These are phyloP conservation scores for Phataginus tetradactyla DNA, from an alignment of 2,797 vertebrate species.

Conservation along the genomic window DNA sequence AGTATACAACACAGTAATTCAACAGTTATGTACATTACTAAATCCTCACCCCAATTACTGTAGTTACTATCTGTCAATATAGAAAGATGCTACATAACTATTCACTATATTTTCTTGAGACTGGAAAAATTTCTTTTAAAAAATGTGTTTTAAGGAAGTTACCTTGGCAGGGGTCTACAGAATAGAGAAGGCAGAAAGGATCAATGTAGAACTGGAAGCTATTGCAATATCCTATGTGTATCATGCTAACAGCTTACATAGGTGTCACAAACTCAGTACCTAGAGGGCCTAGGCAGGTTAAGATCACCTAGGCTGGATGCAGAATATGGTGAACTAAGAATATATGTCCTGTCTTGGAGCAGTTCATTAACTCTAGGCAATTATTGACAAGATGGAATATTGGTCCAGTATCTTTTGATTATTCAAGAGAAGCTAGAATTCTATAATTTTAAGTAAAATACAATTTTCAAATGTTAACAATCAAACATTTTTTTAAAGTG, in stretches of 20 bases:
- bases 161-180: not conserved
- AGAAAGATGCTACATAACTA: too few species aligned
- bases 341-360: not conserved
- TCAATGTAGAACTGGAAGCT: not conserved
- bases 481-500: not conserved
- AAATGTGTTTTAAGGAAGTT: not conserved
- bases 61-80: too few species aligned
- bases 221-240: not conserved
- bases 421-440: not conserved
- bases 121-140: not conserved
- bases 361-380: not conserved
- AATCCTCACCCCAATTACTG: too few species aligned
- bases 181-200: not conserved
- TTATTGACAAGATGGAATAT: not conserved
- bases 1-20: too few species aligned
- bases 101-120: too few species aligned
- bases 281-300: not conserved
- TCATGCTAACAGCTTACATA: not conserved
- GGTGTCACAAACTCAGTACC: not conserved
- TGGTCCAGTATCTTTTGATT: not conserved
- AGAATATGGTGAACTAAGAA: not conserved
- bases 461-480: conserved; percentile 10
- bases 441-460: conserved; percentile 15
- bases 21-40: too few species aligned
- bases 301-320: not conserved